Percentiles rank a stretch among this genome's conserved stretches.
Evolutionary conservation across 92 coral and sea anemone species (phyloP).

Genomic region (Parazoanthus swiftii): DNA sequence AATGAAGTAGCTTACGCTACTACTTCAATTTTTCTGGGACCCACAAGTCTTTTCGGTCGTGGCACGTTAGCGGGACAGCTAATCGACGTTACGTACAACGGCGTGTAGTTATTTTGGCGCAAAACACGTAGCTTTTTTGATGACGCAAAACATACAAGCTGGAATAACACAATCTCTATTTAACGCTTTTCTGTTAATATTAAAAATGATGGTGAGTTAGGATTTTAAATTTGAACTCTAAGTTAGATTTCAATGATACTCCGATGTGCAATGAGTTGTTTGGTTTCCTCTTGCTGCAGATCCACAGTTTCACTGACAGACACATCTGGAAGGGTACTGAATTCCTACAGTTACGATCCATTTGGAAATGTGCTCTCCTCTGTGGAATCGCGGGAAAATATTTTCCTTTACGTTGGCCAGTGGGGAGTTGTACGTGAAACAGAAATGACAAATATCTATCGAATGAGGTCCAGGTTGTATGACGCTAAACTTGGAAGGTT

Average conservation of each 20-base stretch:
- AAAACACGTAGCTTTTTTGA: too few relatives aligned
- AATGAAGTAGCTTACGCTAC: neutral
- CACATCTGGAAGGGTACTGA: slow-evolving; percentile 9
- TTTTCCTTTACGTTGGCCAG: slow-evolving; percentile 38
- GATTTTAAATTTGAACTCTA: too few relatives aligned
- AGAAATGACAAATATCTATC: slow-evolving; percentile 27
- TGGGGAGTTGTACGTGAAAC: slow-evolving; percentile 41
- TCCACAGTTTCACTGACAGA: slow-evolving; percentile 37
- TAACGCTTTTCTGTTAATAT: too few relatives aligned
- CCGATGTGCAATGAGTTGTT: too few relatives aligned
- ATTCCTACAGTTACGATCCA: slow-evolving; percentile 39
- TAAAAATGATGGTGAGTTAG: too few relatives aligned
- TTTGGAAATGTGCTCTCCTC: slow-evolving; percentile 22
- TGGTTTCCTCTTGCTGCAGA: neutral
- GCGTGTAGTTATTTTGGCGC: neutral
- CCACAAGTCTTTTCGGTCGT: neutral
- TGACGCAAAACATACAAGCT: neutral
- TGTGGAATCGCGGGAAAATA: slow-evolving; percentile 23
- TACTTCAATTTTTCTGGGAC: neutral
- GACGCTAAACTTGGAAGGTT: slow-evolving; percentile 42
- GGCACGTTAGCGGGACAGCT: neutral
- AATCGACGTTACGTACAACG: too few relatives aligned
- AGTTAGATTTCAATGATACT: too few relatives aligned
- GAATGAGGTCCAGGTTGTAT: slow-evolving; percentile 43
- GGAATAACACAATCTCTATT: neutral